Evolutionary conservation across 2,888 invertebrate species (phyloP), one percentile per base, ranked within the genome.

Genomic region (Euzetes globulus): DNA sequence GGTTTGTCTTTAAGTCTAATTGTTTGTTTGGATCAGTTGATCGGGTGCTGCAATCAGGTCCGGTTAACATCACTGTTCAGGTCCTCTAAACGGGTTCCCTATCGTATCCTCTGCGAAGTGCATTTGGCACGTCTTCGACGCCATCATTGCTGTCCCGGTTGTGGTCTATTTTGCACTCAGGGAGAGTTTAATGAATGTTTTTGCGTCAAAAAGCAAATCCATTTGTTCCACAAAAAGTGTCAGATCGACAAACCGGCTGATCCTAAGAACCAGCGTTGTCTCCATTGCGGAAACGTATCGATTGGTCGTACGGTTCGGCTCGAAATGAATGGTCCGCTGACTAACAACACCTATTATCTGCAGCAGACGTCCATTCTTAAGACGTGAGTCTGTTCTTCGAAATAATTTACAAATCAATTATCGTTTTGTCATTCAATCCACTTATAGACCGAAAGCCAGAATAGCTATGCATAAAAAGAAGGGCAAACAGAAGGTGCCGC

Each of bases 91-190:
- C 82, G 82, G 78, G 88, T 92, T 72, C 91, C 92, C 13, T 94
- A 89, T 83, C 86, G 90, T 82, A 87, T 91, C 22, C 85, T 91
- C 29, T 95, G 95, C 82, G 86, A 87, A 71, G 87, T 88, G 79
- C 95, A 95, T 83, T 86, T 88, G 76, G 87, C 88, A 79, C 87
- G 92, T 76, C 84, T 94, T 76, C 84, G 87, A 17, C 84, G 87
- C 50, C 95, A 95, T 83, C 91, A 93, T 82, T 93, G 93, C 82
- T 95, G 94, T 81, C 91, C 94, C 0, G 89, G 89, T 0, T 95
- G 95, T 83, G 91, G 94, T 7, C 84, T 92, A 72, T 95, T 92
- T 82, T 94, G 94, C 82, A 90, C 92, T 7, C 92, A 91, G 90
- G 94, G 94, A 4, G 87, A 87, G 78, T 94, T 94, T 85, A 87